phyloP scores from a whole-genome alignment of 2,113 vertebrate genomes.

The Crotalus tigris region DNA sequence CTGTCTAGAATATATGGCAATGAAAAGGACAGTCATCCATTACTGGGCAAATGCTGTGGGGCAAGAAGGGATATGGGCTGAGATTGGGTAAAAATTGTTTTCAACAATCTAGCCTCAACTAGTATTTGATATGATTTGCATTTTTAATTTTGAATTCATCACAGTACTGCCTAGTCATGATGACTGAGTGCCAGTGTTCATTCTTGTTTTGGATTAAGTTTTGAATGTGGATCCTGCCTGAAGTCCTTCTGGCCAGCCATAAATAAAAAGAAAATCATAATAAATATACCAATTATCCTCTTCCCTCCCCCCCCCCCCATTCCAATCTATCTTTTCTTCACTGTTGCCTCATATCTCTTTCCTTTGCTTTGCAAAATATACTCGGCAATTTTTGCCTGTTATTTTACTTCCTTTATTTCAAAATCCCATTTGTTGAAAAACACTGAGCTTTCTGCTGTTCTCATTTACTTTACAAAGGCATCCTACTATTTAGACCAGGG shows the following conservation, averaged over 20 bases:
- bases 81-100: background rate
- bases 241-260: background rate
- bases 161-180: background rate
- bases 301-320: background rate
- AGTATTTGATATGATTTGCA: background rate
- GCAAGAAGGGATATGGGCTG: background rate
- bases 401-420: background rate
- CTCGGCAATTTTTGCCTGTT: background rate
- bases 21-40: background rate
- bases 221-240: background rate
- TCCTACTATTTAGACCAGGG: background rate
- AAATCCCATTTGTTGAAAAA: background rate
- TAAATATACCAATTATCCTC: background rate
- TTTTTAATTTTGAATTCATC: background rate
- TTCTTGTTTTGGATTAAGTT: background rate
- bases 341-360: background rate
- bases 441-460: background rate
- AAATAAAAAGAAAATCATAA: background rate
- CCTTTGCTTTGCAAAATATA: background rate
- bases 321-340: background rate
- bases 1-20: background rate
- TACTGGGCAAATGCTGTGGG: background rate
- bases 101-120: background rate
- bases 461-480: background rate
- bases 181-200: background rate